phyloP scores from a whole-genome alignment of 2,113 vertebrate species.

The Crypturellus undulatus region DNA sequence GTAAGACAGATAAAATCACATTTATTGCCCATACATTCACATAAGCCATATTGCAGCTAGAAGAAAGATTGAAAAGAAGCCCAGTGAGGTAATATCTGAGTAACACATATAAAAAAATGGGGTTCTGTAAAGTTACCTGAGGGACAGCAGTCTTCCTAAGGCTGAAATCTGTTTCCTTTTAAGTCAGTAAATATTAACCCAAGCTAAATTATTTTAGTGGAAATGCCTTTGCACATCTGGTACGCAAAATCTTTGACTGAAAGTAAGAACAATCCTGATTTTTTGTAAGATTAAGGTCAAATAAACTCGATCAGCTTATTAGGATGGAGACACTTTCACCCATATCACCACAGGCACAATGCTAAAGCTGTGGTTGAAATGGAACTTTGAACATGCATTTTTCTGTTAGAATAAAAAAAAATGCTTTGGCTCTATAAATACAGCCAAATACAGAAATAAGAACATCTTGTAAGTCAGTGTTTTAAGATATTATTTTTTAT shows the following conservation, averaged over 20 bases:
- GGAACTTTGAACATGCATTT: neutral
- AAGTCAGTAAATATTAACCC: neutral
- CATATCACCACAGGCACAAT: neutral
- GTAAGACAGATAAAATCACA: neutral
- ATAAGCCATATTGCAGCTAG: neutral
- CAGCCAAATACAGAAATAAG: neutral
- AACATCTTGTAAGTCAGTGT: neutral
- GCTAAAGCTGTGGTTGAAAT: neutral
- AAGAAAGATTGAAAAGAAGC: neutral
- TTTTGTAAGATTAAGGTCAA: neutral
- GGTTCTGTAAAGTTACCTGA: neutral
- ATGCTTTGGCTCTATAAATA: neutral
- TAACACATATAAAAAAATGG: neutral
- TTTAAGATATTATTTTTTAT: neutral
- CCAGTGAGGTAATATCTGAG: neutral
- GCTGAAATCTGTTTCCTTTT: neutral
- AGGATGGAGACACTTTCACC: neutral
- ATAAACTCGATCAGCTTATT: neutral
- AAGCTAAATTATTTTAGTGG: neutral
- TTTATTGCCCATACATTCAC: neutral
- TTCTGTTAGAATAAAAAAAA: neutral
- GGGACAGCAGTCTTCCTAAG: neutral
- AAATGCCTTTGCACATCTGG: neutral
- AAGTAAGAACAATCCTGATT: neutral
- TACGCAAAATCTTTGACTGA: neutral